Evolutionary conservation across 2,888 invertebrate species (phyloP).

Genomic region (Andrena camellia): DNA sequence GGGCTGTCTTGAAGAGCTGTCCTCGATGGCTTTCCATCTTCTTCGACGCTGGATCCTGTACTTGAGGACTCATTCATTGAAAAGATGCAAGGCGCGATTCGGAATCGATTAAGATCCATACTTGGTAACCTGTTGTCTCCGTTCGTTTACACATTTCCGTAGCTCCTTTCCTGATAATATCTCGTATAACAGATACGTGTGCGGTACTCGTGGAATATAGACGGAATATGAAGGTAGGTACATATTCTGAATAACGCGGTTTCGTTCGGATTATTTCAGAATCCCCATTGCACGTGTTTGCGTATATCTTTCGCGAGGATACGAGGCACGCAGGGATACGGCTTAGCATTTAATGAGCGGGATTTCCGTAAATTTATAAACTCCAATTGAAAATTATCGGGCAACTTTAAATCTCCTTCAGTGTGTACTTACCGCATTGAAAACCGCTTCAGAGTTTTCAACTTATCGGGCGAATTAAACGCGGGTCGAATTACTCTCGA

Average conservation of each 20-base stretch:
- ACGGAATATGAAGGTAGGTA: too few species aligned
- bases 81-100: slow-evolving; percentile 13
- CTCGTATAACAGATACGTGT: too few species aligned
- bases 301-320: slow-evolving; percentile 11
- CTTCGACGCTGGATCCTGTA: slow-evolving; percentile 46
- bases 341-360: slow-evolving; percentile 28
- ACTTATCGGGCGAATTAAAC: slow-evolving; percentile 32
- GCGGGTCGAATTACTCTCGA: slow-evolving; percentile 1
- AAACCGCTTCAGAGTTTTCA: slow-evolving; percentile 12
- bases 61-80: slow-evolving; percentile 21
- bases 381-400: slow-evolving; percentile 42
- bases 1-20: slow-evolving; percentile 50
- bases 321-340: neutral
- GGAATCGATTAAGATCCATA: neutral
- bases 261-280: neutral
- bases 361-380: slow-evolving; percentile 43
- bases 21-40: slow-evolving; percentile 51
- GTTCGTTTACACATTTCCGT: neutral
- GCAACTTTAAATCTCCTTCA: slow-evolving; percentile 28
- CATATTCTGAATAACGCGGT: neutral
- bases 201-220: neutral
- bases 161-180: neutral
- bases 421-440: slow-evolving; percentile 23
- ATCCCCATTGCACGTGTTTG: neutral
- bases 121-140: neutral